Evolutionary conservation across 2,888 invertebrate genomes (phyloP).

Genomic region (Galeopsomyia nigrocyanea): DNA sequence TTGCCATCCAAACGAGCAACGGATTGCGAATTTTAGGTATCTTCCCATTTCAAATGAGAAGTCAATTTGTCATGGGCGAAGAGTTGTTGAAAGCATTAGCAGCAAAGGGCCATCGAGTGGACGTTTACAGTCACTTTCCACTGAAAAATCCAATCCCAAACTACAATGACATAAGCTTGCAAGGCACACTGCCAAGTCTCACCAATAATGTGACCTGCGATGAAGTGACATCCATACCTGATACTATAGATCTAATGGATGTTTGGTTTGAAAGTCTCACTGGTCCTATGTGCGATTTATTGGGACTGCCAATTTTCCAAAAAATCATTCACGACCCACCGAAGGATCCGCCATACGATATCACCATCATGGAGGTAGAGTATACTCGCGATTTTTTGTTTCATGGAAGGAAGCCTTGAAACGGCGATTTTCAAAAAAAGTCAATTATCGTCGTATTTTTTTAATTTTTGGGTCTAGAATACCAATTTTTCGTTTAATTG

Average conservation of each 20-base stretch:
- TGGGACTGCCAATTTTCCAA: constrained; percentile 2
- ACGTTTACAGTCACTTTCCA: constrained; percentile 61
- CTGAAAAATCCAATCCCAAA: constrained; percentile 56
- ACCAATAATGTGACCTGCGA: constrained; percentile 11
- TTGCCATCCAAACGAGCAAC: background rate
- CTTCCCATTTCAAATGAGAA: constrained; percentile 67
- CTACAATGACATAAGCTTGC: constrained; percentile 58
- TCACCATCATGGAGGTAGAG: no score
- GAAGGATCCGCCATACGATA: no score
- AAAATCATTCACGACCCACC: background rate
- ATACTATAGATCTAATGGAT: constrained; percentile 18
- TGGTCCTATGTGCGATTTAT: background rate
- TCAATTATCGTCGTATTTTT: no score
- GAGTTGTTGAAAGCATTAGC: constrained; percentile 66
- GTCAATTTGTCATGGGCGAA: constrained; percentile 68
- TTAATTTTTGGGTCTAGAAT: no score
- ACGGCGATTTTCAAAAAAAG: no score
- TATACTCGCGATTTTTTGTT: no score
- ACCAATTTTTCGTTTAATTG: no score
- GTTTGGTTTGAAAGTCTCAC: no score
- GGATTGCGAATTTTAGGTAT: constrained; percentile 66
- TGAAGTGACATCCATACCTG: background rate
- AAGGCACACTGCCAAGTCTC: background rate
- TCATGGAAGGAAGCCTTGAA: no score
- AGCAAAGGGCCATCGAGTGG: constrained; percentile 50